Base-by-base conservation (phyloP, 2,888 invertebrate species). In the Tetragnatha montana region DNA sequence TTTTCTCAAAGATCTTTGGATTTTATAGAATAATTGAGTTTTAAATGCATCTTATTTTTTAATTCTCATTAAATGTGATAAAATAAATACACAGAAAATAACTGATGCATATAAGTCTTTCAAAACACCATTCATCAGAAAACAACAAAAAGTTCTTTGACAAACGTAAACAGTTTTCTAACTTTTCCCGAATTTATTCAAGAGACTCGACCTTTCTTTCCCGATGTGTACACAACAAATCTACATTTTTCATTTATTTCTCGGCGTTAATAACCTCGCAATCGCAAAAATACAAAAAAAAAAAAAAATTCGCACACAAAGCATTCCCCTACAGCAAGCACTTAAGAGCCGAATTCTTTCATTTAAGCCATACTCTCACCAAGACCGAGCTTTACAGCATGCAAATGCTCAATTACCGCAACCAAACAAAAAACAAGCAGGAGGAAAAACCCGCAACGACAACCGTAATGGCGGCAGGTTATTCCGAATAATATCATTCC, bases 401-500 rank as follows among this genome's bases (percentile, higher is more conserved):
- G 81, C 81, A 81, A 81, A 81, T 71, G 70, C 47, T 69, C 79
- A 47, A 47, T 81, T 71, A 81, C 35, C 35, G 3, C 70, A 49
- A 19, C 6, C 8, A 10, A 8, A 6, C 8, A 79, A 21, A 50
- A 60, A 60, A 14, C 10, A 60, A 60, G 17, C 60, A 60, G 10
- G 60, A 60, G 14, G 10, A 60, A 22, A 12, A 19, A 21, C 21
- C 19, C 10, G n/a, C n/a, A 8, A 79, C 35, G 17, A 75, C 35
- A 75, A 50, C n/a, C 8, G 50, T 76, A 50, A 76, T 8, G 21
- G 47, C 76, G 50, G 50, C 49, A 76, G 50, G 49, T 50, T 76
- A 68, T 79, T 79, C 68, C 10, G 60, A 79, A 79, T 60, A 79
- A 60, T 79, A 79, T 60, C 79, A 22, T 47, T 74, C 74, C n/a